Evolutionary conservation across 2,797 vertebrate genomes (phyloP), one percentile per base, ranked within the genome.

Genomic region (Chelon labrosus): DNA sequence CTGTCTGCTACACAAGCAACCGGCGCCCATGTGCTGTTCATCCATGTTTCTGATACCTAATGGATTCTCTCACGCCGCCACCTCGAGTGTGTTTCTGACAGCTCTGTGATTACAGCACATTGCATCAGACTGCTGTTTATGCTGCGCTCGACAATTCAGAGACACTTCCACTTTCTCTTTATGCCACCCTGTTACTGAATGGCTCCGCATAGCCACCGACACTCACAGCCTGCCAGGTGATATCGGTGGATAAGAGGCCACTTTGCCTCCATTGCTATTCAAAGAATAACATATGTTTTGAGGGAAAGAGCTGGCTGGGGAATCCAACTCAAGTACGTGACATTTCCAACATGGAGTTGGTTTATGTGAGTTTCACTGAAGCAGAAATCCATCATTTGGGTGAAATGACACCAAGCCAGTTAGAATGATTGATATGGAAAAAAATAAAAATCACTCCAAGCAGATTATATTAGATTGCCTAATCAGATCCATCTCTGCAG

Each of bases 51-150:
- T 62, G 61, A 75, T 53, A 74, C 38, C 46, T 77, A 80, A 84
- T 85, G 69, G 78, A 78, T 77, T 73, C 73, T 74, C 65, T 67
- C 25, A 27, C 8, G 27, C 57, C 78, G 61, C 49, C 50, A 59
- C 57, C 70, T 46, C 52, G 68, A 79, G 70, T 81, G 73, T 79
- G 72, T 61, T 63, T 77, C 58, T 79, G 83, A 79, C 83, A 76
- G 80, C 67, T 31, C 65, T 50, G 66, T 19, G 49, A 70, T 91
- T 92, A 73, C 88, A 79, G 78, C 60, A 41, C 31, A 13, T 91
- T 89, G 84, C 90, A 84, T 92, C 88, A 90, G 82, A 19, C 84
- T 52, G 62, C 79, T 67, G 73, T 87, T 90, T 79, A 51, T 83
- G 69, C 67, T 5, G 14, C 27, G n/a, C 84, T 80, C 50, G 49